A percentile compares a stretch with the other conserved stretches of the same genome.
These are phyloP conservation scores for Atrichornis clamosus DNA, from an alignment of 2,113 vertebrate genomes.

Conservation along the genomic window DNA sequence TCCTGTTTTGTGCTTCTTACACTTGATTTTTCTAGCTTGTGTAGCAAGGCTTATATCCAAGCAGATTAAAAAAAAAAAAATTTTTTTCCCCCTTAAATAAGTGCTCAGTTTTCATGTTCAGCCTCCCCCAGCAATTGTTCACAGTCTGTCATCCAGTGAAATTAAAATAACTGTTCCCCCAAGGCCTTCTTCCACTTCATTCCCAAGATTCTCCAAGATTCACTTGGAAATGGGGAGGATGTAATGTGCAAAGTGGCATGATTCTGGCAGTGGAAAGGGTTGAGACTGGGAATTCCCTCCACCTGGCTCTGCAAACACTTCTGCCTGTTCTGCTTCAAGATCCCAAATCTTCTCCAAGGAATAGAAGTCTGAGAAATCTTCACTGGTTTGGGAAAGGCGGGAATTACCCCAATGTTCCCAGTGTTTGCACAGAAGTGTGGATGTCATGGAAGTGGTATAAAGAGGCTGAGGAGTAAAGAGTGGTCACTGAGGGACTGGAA, in stretches of 20 bases:
- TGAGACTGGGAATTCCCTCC: neutral
- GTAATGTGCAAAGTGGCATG: neutral
- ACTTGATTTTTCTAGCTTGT: slow-evolving; percentile 5
- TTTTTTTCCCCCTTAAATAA: neutral
- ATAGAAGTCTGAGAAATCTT: neutral
- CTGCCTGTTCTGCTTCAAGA: neutral
- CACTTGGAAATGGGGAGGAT: neutral
- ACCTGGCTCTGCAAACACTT: neutral
- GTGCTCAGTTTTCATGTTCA: neutral
- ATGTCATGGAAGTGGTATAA: neutral
- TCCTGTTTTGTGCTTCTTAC: slow-evolving; percentile 26
- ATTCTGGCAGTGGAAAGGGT: neutral
- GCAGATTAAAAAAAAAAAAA: neutral
- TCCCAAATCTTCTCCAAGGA: neutral
- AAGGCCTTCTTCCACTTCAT: neutral
- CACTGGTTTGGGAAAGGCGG: neutral
- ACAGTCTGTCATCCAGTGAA: neutral
- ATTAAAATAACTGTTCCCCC: neutral
- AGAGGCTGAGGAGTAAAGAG: neutral
- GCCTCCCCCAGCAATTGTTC: neutral
- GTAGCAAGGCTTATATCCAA: neutral
- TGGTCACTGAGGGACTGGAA: neutral
- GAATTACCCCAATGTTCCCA: neutral
- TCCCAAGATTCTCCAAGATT: neutral
- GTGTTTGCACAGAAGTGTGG: neutral